Evolutionary conservation across 2,797 vertebrate genomes (phyloP).

Genomic region (Crax fasciolata): DNA sequence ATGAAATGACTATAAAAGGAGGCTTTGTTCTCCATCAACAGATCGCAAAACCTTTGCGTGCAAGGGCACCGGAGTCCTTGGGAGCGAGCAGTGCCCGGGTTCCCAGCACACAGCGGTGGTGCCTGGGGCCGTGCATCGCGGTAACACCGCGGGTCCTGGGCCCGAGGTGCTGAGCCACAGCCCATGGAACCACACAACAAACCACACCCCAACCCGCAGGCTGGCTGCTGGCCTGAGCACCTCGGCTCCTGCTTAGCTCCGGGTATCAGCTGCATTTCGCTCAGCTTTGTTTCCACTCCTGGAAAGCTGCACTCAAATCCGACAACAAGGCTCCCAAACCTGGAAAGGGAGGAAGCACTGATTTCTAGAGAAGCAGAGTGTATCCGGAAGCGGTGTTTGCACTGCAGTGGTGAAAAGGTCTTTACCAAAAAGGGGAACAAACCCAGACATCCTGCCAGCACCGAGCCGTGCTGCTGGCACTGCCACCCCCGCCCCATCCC

Average conservation of each 20-base stretch:
- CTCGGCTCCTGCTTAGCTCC: background rate
- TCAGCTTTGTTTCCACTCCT: background rate
- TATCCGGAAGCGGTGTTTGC: accelerated
- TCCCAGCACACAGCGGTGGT: background rate
- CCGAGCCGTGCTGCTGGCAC: background rate
- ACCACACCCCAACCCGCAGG: background rate
- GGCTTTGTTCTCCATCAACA: background rate
- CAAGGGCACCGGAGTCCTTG: background rate
- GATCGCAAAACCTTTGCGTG: no score
- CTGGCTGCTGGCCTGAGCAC: background rate
- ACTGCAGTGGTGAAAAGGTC: background rate
- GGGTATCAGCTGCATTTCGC: background rate
- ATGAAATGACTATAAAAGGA: background rate
- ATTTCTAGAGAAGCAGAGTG: background rate
- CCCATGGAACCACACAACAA: background rate
- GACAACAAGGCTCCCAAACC: accelerated
- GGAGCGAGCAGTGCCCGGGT: no score
- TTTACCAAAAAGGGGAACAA: background rate
- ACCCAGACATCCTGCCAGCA: background rate
- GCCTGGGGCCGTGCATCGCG: background rate
- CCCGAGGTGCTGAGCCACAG: accelerated
- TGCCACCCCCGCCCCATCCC: background rate
- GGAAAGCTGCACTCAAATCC: accelerated
- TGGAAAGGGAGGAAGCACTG: background rate
- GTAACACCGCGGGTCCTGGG: accelerated